These are phyloP conservation scores for Cremastinae sp. DNA, from an alignment of 2,888 invertebrate genomes.

Conservation along the genomic window DNA sequence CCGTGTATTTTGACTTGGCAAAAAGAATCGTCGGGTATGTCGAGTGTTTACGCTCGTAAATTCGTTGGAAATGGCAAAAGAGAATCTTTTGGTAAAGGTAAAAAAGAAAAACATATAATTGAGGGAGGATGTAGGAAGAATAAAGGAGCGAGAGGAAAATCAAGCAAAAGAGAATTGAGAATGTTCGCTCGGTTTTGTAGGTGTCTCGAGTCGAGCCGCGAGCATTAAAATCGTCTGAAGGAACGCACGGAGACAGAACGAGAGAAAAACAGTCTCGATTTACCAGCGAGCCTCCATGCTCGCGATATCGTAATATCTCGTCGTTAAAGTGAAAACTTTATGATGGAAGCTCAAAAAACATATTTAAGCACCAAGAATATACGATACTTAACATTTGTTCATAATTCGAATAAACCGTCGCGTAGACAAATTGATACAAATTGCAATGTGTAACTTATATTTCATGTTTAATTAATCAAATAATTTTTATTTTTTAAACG, in stretches of 20 bases:
- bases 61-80: constrained; percentile 66
- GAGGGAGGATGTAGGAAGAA: constrained; percentile 26
- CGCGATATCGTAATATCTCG: constrained; percentile 60
- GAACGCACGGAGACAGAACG: constrained; percentile 36
- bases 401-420: no score
- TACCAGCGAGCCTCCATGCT: constrained; percentile 14
- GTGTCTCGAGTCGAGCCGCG: constrained; percentile 42
- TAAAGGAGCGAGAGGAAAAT: constrained; percentile 28
- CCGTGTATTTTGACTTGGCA: neutral
- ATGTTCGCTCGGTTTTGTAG: constrained; percentile 23
- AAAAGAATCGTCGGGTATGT: constrained; percentile 67
- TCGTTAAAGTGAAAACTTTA: constrained; percentile 64
- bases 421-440: neutral
- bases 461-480: no score
- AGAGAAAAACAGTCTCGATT: constrained; percentile 42
- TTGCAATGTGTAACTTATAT: no score
- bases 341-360: constrained; percentile 42
- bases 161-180: constrained; percentile 31
- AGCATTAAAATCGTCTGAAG: constrained; percentile 46
- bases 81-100: constrained; percentile 41
- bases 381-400: constrained; percentile 7
- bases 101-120: constrained; percentile 26
- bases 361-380: neutral
- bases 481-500: neutral
- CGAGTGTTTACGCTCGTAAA: constrained; percentile 77